These are phyloP conservation scores for Craseonycteris thonglongyai DNA, from an alignment of 2,113 vertebrate genomes.

Conservation along the genomic window DNA sequence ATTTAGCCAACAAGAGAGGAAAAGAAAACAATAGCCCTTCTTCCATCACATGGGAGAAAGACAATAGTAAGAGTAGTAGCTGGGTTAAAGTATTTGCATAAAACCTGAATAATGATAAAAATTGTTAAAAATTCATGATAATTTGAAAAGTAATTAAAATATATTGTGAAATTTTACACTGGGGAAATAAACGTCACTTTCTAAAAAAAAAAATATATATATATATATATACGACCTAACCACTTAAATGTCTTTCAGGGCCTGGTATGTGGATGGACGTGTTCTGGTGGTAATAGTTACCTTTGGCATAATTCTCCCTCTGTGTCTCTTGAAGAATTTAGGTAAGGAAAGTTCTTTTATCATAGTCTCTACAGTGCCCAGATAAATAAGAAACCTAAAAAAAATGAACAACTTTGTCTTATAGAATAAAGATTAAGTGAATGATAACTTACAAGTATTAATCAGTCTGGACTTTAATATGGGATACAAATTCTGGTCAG, in stretches of 20 bases:
- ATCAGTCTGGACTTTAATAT: neutral
- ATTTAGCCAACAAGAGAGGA: neutral
- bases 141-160: neutral
- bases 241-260: slow-evolving; percentile 78
- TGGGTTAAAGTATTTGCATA: neutral
- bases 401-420: neutral
- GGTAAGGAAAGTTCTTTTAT: slow-evolving; percentile 83
- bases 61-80: neutral
- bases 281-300: slow-evolving; percentile 91
- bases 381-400: neutral
- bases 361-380: neutral
- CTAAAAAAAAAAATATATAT: no score
- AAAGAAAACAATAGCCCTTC: neutral
- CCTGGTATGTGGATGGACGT: slow-evolving; percentile 92
- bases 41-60: neutral
- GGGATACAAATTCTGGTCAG: neutral
- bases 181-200: neutral
- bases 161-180: neutral
- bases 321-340: slow-evolving; percentile 95
- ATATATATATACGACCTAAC: neutral
- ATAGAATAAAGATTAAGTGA: neutral
- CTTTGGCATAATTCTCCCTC: slow-evolving; percentile 88
- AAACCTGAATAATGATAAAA: neutral
- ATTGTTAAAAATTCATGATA: slow-evolving; percentile 5
- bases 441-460: neutral